Base-by-base conservation (phyloP, 92 coral and sea anemone genomes). In the Hydrozoanthus gracilis region DNA sequence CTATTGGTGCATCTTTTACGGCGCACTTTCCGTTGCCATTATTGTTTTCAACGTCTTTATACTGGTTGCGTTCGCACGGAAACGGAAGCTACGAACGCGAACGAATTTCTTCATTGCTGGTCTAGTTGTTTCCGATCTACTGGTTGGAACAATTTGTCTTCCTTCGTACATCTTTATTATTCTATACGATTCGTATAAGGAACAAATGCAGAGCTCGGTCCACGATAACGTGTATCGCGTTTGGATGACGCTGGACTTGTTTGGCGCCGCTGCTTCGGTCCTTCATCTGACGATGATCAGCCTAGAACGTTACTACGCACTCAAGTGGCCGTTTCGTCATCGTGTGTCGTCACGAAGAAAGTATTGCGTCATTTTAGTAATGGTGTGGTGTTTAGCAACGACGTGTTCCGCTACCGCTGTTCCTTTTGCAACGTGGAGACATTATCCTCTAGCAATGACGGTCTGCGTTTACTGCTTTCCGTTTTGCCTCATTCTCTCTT, bases 291-390 rank as follows among this genome's bases (percentile, higher is more conserved):
- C 85, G 51, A 87, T 82, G 92, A 90, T 90, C 66, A 90, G 90
- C 54, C 44, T 90, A 20, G 92, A 90, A 62, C 84, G 92, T 46
- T 90, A 86, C 75, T 90, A 90, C 14, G 90, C 92, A 5, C 78
- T 90, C 17, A 89, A 89, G 17, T 90, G 92, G 92, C 92, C 92
- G 69, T 90, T 90, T 54, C 86, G 79, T 9, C 92, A 90, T 68
- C 90, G 92, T 0, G 70, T 87, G 67, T 90, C 92, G 55, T 86
- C 92, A 20, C 84, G 84, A 14, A 74, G 75, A 51, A 82, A 76
- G 61, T 90, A 90, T 70, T 87, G 62, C 84, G 45, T 80, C 50
- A 58, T 87, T 11, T 35, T 87, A 79, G 78, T 27, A 17, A 60
- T 82, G 15, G 88, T 87, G 49, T 90, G 92, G 92, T 51, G 90